Evolutionary conservation across 2,113 vertebrate genomes (phyloP).

Genomic region (human (Homo sapiens)): GRCh38 chr5:102853001-102853500

Average conservation of each 20-base stretch:
- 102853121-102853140: background rate
- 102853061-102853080: background rate
- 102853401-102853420: background rate
- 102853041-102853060: background rate
- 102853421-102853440: background rate
- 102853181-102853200: background rate
- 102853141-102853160: background rate
- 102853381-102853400: background rate
- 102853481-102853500: background rate
- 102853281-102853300: background rate
- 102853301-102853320: conserved; percentile 13
- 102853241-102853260: background rate
- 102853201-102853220: background rate
- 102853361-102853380: background rate
- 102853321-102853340: background rate
- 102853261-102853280: background rate
- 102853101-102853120: background rate
- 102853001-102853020: conserved; percentile 44
- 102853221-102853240: conserved; percentile 3
- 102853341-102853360: background rate
- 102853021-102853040: background rate
- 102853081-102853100: background rate
- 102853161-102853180: background rate
- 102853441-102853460: conserved; percentile 29
- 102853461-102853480: conserved; percentile 13